These are phyloP conservation scores for Andrena cerasifolii DNA, from an alignment of 1,140 invertebrate species.

Conservation along the genomic window DNA sequence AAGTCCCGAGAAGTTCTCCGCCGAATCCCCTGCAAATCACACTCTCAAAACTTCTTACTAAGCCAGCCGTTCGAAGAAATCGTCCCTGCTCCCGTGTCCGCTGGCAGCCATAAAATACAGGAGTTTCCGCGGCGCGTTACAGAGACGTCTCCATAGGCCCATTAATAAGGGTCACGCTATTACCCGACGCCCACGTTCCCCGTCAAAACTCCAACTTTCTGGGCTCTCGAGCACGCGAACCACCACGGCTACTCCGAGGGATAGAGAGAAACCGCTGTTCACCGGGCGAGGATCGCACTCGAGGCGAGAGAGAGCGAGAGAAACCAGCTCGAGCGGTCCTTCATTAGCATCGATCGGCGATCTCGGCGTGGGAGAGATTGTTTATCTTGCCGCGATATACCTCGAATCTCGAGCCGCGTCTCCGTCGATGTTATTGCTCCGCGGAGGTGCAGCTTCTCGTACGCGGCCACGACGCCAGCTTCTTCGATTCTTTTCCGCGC, in stretches of 20 bases:
- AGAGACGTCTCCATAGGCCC: conserved; percentile 25
- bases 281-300: neutral
- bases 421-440: conserved; percentile 43
- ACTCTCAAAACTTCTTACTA: too few relatives aligned
- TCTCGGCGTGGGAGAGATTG: conserved; percentile 68
- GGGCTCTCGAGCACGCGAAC: conserved; percentile 8
- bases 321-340: conserved; percentile 47
- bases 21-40: too few relatives aligned
- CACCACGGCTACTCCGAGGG: neutral
- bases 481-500: neutral
- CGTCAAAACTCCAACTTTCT: conserved; percentile 25
- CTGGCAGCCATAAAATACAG: neutral
- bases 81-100: neutral
- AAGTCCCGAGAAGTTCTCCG: too few relatives aligned
- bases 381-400: conserved; percentile 66
- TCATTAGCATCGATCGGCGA: conserved; percentile 72
- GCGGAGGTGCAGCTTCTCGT: conserved; percentile 34
- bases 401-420: conserved; percentile 42
- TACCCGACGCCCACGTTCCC: conserved; percentile 6
- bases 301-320: too few relatives aligned
- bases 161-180: conserved; percentile 22
- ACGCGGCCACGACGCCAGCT: neutral
- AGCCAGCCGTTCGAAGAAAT: neutral
- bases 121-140: conserved; percentile 47
- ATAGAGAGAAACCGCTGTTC: neutral